Evolutionary conservation across 2,888 invertebrate species (phyloP), one percentile per base, ranked within the genome.

Genomic region (Drosophila borealis): DNA sequence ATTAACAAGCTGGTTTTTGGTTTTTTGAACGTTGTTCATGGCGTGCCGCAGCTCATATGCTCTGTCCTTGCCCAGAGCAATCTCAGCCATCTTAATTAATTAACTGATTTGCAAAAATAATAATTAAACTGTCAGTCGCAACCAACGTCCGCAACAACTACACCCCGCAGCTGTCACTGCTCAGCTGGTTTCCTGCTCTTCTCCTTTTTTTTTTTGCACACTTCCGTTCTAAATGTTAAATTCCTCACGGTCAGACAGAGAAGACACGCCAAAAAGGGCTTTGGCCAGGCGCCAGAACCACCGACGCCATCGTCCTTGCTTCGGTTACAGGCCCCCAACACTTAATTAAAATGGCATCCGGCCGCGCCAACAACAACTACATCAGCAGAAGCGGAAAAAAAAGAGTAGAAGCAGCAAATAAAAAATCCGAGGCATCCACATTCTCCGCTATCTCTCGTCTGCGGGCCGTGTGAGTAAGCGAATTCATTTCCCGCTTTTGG

Each of bases 261-360:
- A 70, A 70, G 80, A 68, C 68, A 70, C 50, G 72, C 64, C 63
- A 67, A 60, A 66, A 60, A 65, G 63, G 67, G 67, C 54, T 74
- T 67, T 78, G 78, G 74, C 74, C 68, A 70, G 62, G 65, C 72
- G 69, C 62, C 75, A 75, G 70, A 62, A 54, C 49, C 53, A 64
- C 56, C 72, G 56, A 64, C 53, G 67, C 68, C 72, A 68, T 60
- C 51, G 60, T 70, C 57, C 72, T 69, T 54, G 66, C 56, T 59
- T 69, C 59, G 64, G 64, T 64, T 68, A 69, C 70, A 68, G 71
- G 72, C 70, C 72, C 81, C 81, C 81, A 82, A 79, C 81, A 85
- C 84, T 85, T 84, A 86, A 84, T 86, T 86, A 84, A 86, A 84
- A 86, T 76, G 81, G 74, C 77, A 83, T 85, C 83, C 83, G 80